Conservation (phyloP, 2,113 vertebrate species). For the Conger conger region DNA sequence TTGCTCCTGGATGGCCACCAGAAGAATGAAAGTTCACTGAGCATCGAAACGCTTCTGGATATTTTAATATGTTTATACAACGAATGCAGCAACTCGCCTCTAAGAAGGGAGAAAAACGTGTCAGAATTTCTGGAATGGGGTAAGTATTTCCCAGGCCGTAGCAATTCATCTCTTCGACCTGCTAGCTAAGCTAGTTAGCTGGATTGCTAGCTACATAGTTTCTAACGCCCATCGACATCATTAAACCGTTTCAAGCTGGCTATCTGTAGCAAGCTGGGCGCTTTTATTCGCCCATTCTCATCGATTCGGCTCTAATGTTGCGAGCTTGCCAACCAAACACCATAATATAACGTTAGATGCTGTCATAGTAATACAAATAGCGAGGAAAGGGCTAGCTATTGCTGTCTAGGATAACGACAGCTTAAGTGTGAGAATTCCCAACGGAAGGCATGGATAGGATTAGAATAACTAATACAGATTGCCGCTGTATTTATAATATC, state of each 20-base stretch:
- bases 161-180: background rate
- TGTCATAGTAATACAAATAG: background rate
- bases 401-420: background rate
- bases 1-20: conserved; percentile 82
- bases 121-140: conserved; percentile 94
- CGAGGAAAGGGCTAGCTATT: background rate
- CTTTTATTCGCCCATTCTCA: background rate
- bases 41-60: conserved; percentile 91
- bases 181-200: background rate
- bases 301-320: background rate
- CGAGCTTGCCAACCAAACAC: background rate
- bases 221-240: background rate
- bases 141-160: conserved; percentile 59
- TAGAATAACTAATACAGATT: background rate
- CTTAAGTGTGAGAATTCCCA: background rate
- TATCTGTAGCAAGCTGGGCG: background rate
- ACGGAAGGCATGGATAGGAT: background rate
- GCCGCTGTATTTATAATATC: background rate
- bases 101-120: conserved; percentile 90
- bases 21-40: conserved; percentile 75
- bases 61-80: conserved; percentile 84
- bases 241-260: background rate
- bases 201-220: background rate
- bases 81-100: conserved; percentile 80
- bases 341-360: background rate